Evolutionary conservation across 1,140 invertebrate species (phyloP).

Genomic region (Trissolcus basalis): DNA sequence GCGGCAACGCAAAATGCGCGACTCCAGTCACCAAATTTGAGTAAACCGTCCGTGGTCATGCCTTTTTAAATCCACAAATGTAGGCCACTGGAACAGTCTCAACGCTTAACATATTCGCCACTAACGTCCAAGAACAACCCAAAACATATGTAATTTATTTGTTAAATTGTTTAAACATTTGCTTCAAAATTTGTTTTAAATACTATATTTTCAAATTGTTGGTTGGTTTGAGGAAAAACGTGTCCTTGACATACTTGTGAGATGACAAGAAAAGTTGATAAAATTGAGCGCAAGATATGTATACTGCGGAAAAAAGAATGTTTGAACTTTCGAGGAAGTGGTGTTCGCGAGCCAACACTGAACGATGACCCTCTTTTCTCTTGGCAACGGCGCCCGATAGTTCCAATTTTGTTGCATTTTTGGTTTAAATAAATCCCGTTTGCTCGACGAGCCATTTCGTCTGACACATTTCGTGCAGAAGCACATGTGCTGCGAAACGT

Average conservation of each 20-base stretch:
- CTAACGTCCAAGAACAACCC: too few relatives aligned
- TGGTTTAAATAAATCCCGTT: slow-evolving; percentile 52
- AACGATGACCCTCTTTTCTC: slow-evolving; percentile 58
- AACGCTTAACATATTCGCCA: too few relatives aligned
- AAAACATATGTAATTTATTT: too few relatives aligned
- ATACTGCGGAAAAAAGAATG: slow-evolving; percentile 17
- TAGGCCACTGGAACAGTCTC: too few relatives aligned
- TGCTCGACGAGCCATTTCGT: slow-evolving; percentile 37
- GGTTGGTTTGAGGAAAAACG: too few relatives aligned
- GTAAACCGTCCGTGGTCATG: too few relatives aligned
- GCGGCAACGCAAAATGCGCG: too few relatives aligned
- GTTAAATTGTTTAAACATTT: too few relatives aligned
- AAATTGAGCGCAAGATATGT: slow-evolving; percentile 2
- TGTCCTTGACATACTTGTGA: slow-evolving; percentile 30
- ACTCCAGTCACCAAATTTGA: too few relatives aligned
- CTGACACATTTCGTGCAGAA: slow-evolving; percentile 47
- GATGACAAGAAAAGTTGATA: slow-evolving; percentile 20
- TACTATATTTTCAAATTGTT: too few relatives aligned
- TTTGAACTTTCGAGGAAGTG: slow-evolving; percentile 55
- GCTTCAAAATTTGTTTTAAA: too few relatives aligned
- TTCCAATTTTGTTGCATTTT: slow-evolving; percentile 57
- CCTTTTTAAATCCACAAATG: too few relatives aligned
- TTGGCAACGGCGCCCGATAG: slow-evolving; percentile 40
- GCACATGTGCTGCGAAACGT: slow-evolving; percentile 39
- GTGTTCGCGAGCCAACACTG: slow-evolving; percentile 41